These are phyloP conservation scores for Condylostylus longicornis DNA, from an alignment of 1,140 invertebrate genomes.

Conservation along the genomic window DNA sequence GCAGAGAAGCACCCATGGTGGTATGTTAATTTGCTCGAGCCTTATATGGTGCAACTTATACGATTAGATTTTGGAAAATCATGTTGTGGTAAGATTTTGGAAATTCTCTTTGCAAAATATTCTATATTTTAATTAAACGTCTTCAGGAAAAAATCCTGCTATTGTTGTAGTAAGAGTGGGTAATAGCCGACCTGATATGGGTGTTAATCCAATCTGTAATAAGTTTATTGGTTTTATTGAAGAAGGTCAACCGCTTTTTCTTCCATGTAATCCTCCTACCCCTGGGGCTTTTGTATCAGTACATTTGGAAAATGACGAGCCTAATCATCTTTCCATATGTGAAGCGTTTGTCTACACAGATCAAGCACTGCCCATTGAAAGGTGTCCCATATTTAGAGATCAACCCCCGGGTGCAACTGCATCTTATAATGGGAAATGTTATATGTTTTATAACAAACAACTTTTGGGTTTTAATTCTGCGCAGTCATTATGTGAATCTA, in stretches of 20 bases:
- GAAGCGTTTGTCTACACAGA: conserved; percentile 92
- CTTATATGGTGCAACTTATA: conserved; percentile 89
- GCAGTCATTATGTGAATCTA: conserved; percentile 58
- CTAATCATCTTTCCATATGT: conserved; percentile 73
- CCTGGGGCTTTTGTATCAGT: conserved; percentile 87
- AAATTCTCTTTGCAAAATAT: background rate
- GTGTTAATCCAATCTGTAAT: conserved; percentile 85
- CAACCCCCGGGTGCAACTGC: conserved; percentile 82
- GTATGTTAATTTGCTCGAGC: conserved; percentile 89
- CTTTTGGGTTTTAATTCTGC: conserved; percentile 69
- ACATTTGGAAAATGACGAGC: conserved; percentile 60
- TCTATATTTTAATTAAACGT: background rate
- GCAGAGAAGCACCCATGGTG: conserved; percentile 76
- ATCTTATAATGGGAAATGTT: conserved; percentile 92
- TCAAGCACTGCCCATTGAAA: conserved; percentile 82
- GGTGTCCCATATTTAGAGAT: conserved; percentile 82
- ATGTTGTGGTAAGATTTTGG: conserved; percentile 61
- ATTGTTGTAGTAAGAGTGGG: conserved; percentile 82
- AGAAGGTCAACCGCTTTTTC: conserved; percentile 78
- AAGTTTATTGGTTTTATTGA: conserved; percentile 71
- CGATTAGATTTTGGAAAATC: conserved; percentile 81
- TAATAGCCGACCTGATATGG: conserved; percentile 85
- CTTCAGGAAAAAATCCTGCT: conserved; percentile 50
- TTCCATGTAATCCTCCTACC: conserved; percentile 90
- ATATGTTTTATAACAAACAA: conserved; percentile 86